Evolutionary conservation across 2,888 invertebrate genomes (phyloP), one percentile per base, ranked within the genome.

Genomic region (Cheilosia soror): DNA sequence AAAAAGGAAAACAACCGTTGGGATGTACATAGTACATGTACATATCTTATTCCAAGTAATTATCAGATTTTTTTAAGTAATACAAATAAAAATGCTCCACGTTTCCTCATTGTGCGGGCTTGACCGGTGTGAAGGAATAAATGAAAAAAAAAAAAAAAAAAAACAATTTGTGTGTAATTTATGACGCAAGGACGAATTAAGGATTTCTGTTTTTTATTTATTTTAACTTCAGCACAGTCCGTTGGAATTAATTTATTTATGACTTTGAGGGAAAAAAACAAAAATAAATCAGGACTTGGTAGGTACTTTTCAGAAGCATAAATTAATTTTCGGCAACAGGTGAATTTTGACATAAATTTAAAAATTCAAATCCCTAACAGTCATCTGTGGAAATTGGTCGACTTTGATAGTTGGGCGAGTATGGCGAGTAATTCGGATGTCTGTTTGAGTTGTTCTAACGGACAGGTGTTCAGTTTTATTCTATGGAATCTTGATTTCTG

Each of bases 231-330:
- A 60, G 29, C 27, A 31, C 29, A 15, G 44, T 2, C 44, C 4
- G 51, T 7, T 37, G 37, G 37, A 27, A 66, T 51, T 51, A 40
- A 53, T 51, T 20, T 66, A 66, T 66, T 66, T 66, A 66, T 40
- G 37, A n/a, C 65, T 66, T 66, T 44, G 63, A 51, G 25, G 33
- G 11, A 25, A 51, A 31, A 65, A 65, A 65, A 37, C 27, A 65
- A 65, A 25, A 49, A 65, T 15, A 51, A 65, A 51, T 37, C 51
- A 66, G 51, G 51, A 37, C 15, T 47, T 47, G 47, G 6, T 33
- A 20, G 47, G 31, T 40, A 51, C 51, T 66, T 37, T 53, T 66
- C 65, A 27, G 25, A 25, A 37, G 20, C 27, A 51, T 65, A 40
- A 33, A 65, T 65, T 37, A 65, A 33, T 65, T 49, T 49, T 47